Conservation (phyloP, 2,888 invertebrate species). For the Drosophila nigricruria region DNA sequence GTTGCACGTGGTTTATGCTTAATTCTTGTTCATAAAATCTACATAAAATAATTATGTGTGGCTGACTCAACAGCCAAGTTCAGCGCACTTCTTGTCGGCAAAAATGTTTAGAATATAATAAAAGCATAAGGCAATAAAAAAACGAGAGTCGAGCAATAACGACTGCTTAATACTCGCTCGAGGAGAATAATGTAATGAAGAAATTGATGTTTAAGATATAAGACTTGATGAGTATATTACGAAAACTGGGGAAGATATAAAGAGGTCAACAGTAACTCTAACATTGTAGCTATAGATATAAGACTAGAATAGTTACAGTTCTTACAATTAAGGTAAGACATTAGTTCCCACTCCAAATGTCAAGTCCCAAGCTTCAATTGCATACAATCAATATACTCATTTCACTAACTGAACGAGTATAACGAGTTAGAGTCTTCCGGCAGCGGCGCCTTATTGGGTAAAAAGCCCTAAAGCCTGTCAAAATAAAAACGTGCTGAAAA, state of each 20-base stretch:
- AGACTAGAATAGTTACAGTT: neutral
- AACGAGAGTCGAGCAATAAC: too few species aligned
- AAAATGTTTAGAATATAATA: constrained; percentile 1
- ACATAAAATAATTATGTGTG: constrained; percentile 19
- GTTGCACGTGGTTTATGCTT: constrained; percentile 57
- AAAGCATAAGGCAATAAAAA: constrained; percentile 1
- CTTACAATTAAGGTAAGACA: too few species aligned
- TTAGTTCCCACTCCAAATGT: too few species aligned
- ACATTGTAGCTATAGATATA: neutral
- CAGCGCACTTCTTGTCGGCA: constrained; percentile 44
- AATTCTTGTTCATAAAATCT: constrained; percentile 40
- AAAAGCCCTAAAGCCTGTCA: constrained; percentile 18
- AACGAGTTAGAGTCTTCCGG: constrained; percentile 26
- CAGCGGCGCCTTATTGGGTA: constrained; percentile 9
- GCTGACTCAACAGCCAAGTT: constrained; percentile 58
- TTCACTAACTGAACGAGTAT: neutral
- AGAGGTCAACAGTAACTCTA: too few species aligned
- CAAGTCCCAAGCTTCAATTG: neutral
- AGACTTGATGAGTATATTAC: too few species aligned
- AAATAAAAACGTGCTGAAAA: constrained; percentile 46
- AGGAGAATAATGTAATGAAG: too few species aligned
- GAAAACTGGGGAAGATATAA: neutral
- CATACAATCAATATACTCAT: neutral
- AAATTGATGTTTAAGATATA: too few species aligned
- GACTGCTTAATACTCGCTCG: neutral